Evolutionary conservation across 2,113 vertebrate genomes (phyloP), one percentile per base, ranked within the genome.

Genomic region (Rhipidura dahli): DNA sequence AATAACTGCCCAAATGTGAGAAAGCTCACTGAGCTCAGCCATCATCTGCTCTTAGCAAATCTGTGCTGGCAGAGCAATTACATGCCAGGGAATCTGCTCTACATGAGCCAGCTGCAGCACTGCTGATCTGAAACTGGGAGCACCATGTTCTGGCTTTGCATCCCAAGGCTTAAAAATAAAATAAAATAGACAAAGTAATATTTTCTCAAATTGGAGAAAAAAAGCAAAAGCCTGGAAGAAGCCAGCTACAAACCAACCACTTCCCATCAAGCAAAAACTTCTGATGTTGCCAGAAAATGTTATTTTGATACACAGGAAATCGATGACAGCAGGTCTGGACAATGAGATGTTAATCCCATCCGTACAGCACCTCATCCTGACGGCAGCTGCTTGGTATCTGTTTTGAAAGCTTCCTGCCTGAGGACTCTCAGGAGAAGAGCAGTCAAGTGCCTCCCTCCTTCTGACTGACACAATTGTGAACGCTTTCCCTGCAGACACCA

Each of bases 381-480:
- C 60, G 73, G 86, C 63, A 86, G 59, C 50, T 96, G 83, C 66
- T 50, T 23, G 26, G n/a, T 22, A 61, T 77, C 63, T 11, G 5
- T 45, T 72, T 45, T 70, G 71, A 53, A 92, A 91, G 31, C 64
- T 61, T 87, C 68, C 87, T 92, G 76, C 45, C 63, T 9, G 28
- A 92, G 79, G 75, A 83, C 14, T 76, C 63, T 63, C 33, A 45
- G 2, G 30, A 85, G 49, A 76, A 79, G 53, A 50, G 40, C 56
- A 94, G 17, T 44, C 59, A 57, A 19, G 27, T 65, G 54, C 26
- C 42, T 92, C 60, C 26, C 42, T 92, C 60, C 44, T 89, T 60
- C 87, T 1, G 0, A 60, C n/a, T 11, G n/a, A 61, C 3, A 1
- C 0, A 2, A 63, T 39, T n/a, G 59, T n/a, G 8, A 93, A 56